Percentiles rank a stretch among this genome's conserved stretches.
phyloP scores from a whole-genome alignment of 2,888 invertebrate genomes.

The Sphinx pinastri region DNA sequence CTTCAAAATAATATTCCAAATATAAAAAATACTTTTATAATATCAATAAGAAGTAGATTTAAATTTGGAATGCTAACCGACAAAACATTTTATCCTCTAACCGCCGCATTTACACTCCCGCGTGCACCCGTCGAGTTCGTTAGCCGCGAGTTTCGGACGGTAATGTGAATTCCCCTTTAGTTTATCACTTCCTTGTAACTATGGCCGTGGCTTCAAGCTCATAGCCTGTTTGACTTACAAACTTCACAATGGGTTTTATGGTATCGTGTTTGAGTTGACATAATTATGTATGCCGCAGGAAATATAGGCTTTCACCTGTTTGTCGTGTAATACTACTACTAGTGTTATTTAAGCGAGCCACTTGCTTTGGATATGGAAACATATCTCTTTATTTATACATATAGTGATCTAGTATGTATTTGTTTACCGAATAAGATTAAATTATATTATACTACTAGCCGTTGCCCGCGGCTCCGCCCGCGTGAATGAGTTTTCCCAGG shows the following conservation, averaged over 20 bases:
- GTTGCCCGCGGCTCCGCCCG: too few relatives aligned
- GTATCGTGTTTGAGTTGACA: conserved; percentile 24
- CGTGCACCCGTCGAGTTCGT: conserved; percentile 32
- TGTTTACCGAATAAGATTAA: too few relatives aligned
- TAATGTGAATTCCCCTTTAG: conserved; percentile 39
- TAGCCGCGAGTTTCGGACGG: conserved; percentile 36
- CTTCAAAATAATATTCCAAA: too few relatives aligned
- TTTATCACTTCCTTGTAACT: conserved; percentile 43
- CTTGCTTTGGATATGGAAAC: too few relatives aligned
- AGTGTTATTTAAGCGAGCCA: background rate
- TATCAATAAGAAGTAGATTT: too few relatives aligned
- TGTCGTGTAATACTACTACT: conserved; percentile 6
- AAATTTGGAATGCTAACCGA: too few relatives aligned
- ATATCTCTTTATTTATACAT: too few relatives aligned
- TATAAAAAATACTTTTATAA: too few relatives aligned
- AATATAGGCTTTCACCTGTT: conserved; percentile 21
- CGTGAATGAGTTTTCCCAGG: too few relatives aligned
- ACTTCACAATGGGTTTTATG: conserved; percentile 23
- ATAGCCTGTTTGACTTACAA: conserved; percentile 29
- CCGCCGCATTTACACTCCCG: conserved; percentile 35
- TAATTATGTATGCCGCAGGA: conserved; percentile 22
- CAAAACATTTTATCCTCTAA: too few relatives aligned
- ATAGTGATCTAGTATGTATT: too few relatives aligned
- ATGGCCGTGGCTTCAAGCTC: conserved; percentile 34
- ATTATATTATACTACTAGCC: too few relatives aligned